A percentile compares a stretch with the other conserved stretches of the same genome.
Conservation (phyloP, 2,888 invertebrate genomes). For the Tolmerus cingulatus region DNA sequence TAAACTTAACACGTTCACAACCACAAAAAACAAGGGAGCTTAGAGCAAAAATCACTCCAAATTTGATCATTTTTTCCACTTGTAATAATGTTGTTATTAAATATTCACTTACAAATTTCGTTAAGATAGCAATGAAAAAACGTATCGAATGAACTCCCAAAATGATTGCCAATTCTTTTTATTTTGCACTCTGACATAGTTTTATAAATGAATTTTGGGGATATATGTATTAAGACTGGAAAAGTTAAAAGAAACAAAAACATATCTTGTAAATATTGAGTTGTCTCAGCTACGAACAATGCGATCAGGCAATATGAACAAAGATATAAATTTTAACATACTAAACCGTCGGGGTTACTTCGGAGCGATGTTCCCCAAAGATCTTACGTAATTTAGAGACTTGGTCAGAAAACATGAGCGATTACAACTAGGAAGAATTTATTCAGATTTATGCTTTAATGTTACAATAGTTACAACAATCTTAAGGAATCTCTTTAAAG, state of each 20-base stretch:
- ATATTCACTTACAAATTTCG: background rate
- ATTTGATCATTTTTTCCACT: background rate
- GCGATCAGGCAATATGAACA: background rate
- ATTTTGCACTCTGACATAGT: background rate
- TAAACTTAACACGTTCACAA: constrained; percentile 19
- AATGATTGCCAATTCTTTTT: background rate
- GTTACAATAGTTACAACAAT: background rate
- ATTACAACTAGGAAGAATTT: background rate
- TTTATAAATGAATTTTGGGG: background rate
- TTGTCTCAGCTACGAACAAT: background rate
- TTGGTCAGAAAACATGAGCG: background rate
- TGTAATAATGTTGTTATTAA: background rate
- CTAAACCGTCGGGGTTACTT: background rate
- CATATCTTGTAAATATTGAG: background rate
- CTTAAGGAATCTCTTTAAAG: background rate
- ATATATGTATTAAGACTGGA: background rate
- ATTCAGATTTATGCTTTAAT: background rate
- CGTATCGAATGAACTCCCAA: background rate
- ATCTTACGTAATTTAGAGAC: background rate
- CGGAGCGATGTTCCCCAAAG: background rate
- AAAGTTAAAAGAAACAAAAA: background rate
- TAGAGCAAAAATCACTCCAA: background rate
- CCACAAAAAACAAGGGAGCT: background rate
- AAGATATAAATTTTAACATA: background rate
- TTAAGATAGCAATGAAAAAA: background rate